Conservation (phyloP, 2,113 vertebrate genomes). For the Trematomus loennbergii region DNA sequence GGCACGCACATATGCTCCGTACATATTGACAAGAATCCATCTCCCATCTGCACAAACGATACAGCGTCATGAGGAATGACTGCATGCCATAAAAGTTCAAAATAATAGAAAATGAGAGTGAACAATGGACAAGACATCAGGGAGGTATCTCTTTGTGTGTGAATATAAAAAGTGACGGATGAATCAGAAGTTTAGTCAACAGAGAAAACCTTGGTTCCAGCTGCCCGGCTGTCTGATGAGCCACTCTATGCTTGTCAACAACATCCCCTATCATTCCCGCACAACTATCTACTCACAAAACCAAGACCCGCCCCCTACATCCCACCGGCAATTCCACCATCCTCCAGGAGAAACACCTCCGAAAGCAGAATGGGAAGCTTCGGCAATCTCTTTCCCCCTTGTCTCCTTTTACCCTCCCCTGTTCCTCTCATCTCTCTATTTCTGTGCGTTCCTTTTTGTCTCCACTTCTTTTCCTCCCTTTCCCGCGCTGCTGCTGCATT, state of each 20-base stretch:
- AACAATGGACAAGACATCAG: neutral
- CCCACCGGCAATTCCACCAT: slow-evolving; percentile 67
- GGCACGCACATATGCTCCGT: slow-evolving; percentile 31
- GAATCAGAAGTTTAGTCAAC: slow-evolving; percentile 75
- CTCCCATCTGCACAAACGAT: slow-evolving; percentile 23
- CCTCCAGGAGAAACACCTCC: slow-evolving; percentile 67
- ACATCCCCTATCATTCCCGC: slow-evolving; percentile 60
- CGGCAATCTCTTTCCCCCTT: slow-evolving; percentile 9
- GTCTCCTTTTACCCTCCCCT: slow-evolving; percentile 16
- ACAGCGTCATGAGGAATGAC: neutral
- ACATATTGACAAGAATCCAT: slow-evolving; percentile 11
- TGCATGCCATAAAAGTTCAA: neutral
- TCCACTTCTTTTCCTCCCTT: slow-evolving; percentile 47
- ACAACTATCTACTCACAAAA: slow-evolving; percentile 73
- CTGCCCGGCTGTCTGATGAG: slow-evolving; percentile 63
- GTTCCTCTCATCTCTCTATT: slow-evolving; percentile 38
- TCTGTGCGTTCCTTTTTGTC: slow-evolving; percentile 56
- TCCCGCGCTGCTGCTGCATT: slow-evolving; percentile 41
- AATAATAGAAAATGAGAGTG: slow-evolving; percentile 11
- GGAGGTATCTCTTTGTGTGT: slow-evolving; percentile 6
- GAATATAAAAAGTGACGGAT: slow-evolving; percentile 61
- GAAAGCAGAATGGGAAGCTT: slow-evolving; percentile 46
- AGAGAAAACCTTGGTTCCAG: slow-evolving; percentile 49
- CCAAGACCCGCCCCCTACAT: slow-evolving; percentile 73
- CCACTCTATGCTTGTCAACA: slow-evolving; percentile 71